Conservation (phyloP, 2,113 vertebrate species). For the Antechinus stuartii region DNA sequence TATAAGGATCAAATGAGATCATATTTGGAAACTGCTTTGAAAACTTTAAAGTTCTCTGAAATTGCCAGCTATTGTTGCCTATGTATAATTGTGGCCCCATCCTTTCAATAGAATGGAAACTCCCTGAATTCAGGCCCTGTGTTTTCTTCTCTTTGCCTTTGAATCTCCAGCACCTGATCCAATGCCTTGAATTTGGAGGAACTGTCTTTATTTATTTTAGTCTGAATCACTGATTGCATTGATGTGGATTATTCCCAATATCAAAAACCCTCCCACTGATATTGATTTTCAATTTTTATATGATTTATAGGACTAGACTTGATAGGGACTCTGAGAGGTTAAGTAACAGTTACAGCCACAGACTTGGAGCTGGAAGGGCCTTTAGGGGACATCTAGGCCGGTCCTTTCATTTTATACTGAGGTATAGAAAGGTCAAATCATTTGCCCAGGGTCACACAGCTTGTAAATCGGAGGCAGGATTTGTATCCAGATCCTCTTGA, state of each 20-base stretch:
- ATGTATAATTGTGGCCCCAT: neutral
- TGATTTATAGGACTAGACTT: too few species aligned
- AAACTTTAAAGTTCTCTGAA: neutral
- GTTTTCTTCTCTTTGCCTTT: neutral
- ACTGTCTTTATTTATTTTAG: too few species aligned
- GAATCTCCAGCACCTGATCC: neutral
- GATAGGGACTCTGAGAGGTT: too few species aligned
- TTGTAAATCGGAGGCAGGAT: neutral
- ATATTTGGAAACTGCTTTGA: neutral
- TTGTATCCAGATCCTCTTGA: neutral
- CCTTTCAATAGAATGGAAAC: neutral
- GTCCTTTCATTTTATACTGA: neutral
- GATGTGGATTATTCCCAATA: too few species aligned
- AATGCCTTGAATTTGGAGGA: too few species aligned
- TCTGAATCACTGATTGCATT: too few species aligned
- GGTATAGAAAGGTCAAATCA: neutral
- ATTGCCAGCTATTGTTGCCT: too few species aligned
- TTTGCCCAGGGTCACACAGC: neutral
- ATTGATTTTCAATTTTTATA: too few species aligned
- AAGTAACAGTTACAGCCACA: too few species aligned
- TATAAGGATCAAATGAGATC: too few species aligned
- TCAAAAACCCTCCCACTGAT: too few species aligned
- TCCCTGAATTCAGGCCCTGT: conserved; percentile 7
- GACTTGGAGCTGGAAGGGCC: too few species aligned
- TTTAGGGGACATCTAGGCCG: neutral